phyloP scores from a whole-genome alignment of 2,797 vertebrate species.

The Salarias fasciatus region DNA sequence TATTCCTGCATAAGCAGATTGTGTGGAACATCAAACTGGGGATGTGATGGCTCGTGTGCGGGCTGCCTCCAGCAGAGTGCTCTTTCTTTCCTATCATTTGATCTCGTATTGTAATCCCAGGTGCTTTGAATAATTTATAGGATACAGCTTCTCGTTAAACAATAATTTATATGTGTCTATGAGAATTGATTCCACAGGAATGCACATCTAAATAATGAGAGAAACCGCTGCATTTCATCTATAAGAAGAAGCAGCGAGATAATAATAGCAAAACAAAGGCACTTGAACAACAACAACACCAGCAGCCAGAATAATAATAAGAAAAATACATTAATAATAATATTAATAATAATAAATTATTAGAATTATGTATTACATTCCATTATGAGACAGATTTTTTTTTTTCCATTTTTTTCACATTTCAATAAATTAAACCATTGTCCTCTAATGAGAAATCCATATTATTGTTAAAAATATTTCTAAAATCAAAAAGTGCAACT shows the following conservation, averaged over 20 bases:
- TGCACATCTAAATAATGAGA: slow-evolving; percentile 86
- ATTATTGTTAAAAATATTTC: neutral
- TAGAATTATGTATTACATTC: slow-evolving; percentile 9
- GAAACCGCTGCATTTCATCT: slow-evolving; percentile 79
- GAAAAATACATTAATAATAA: slow-evolving; percentile 23
- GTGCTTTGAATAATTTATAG: slow-evolving; percentile 90
- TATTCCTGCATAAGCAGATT: slow-evolving; percentile 86
- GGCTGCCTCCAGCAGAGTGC: slow-evolving; percentile 85
- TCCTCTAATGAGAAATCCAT: neutral
- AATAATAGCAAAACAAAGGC: slow-evolving; percentile 78
- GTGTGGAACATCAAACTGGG: slow-evolving; percentile 85
- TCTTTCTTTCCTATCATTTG: slow-evolving; percentile 88
- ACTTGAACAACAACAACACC: slow-evolving; percentile 56
- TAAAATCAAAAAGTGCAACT: slow-evolving; percentile 10
- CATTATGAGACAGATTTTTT: too few species aligned
- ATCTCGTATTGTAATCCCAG: slow-evolving; percentile 89
- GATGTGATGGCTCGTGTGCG: slow-evolving; percentile 84
- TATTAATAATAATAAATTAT: slow-evolving; percentile 26
- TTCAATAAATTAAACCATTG: slow-evolving; percentile 14
- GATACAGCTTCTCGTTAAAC: slow-evolving; percentile 88
- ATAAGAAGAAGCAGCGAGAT: slow-evolving; percentile 71
- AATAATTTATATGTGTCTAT: slow-evolving; percentile 90
- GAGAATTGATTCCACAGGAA: slow-evolving; percentile 84
- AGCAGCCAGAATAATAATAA: slow-evolving; percentile 24
- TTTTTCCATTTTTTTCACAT: too few species aligned